Base-by-base conservation (phyloP, 23 tunicate genomes). In the Aplidium turbinatum region DNA sequence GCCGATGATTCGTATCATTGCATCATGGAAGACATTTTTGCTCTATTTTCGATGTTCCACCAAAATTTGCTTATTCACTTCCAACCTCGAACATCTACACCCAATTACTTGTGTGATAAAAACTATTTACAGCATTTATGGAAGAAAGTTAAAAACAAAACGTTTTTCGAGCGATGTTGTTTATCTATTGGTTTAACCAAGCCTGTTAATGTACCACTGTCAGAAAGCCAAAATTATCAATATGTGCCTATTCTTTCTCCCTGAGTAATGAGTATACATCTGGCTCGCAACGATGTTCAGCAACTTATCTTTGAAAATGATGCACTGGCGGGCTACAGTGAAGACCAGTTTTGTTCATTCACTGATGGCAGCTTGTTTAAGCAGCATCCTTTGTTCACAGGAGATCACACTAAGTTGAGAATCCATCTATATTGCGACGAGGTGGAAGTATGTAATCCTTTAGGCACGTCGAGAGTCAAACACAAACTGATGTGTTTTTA, bases 401-500 rank as follows among this genome's bases (percentile, higher is more conserved):
- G 70, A 63, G 35, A 63, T 35, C 34, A 31, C 30, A 3, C 70
- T 1, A 33, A 33, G 3, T 33, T 63, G 6, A 34, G 70, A 34
- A 45, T 63, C 35, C 70, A 63, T 63, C 70, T 63, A 2, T 63
- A 63, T 63, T 63, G 34, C 35, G 70, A 63, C 35, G 70, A 63
- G 47, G 22, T 63, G 47, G 70, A 63, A 63, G 70, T 63, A 4
- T 35, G 70, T 35, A 63, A 63, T 13, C 70, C 70, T 2, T 13
- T 63, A 33, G 70, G 70, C 24, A 33, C 70, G 34, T 63, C 57
- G 2, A 69, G 46, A 31, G 42, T 35, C 6, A 69, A 69, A 46
- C 32, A 69, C 75, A 69, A 69, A 38, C 35, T 69, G n/a, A 39
- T 57, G 46, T 69, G 75, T 57, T 69, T 40, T 45, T 69, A 69